phyloP scores from a whole-genome alignment of 1,140 invertebrate species.

The Samia ricini region DNA sequence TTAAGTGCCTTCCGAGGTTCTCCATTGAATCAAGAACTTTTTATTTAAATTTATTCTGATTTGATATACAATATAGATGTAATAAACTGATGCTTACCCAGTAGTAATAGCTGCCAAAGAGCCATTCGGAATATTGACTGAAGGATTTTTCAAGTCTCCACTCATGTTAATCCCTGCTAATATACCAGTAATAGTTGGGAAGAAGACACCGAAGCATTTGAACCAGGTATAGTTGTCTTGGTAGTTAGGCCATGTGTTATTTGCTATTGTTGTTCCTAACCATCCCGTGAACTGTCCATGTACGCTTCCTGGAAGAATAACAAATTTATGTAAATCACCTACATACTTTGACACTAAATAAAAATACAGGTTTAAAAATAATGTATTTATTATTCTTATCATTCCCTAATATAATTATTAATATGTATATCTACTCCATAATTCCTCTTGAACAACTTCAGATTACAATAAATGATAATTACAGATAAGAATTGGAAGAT shows the following conservation, averaged over 20 bases:
- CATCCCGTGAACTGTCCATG: conserved; percentile 89
- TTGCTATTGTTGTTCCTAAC: conserved; percentile 85
- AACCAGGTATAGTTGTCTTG: conserved; percentile 91
- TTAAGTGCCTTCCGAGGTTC: too few species aligned
- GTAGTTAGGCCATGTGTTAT: conserved; percentile 92
- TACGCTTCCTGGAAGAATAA: conserved; percentile 12
- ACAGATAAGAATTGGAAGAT: too few species aligned
- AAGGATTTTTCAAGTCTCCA: conserved; percentile 94
- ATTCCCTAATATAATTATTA: too few species aligned
- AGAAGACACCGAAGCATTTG: conserved; percentile 96
- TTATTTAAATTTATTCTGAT: too few species aligned
- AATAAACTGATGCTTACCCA: conserved; percentile 77
- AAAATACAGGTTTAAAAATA: too few species aligned
- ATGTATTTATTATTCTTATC: too few species aligned
- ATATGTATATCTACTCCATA: too few species aligned
- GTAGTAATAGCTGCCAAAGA: conserved; percentile 93
- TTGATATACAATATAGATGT: too few species aligned
- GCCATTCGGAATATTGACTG: conserved; percentile 95
- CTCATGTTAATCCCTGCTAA: conserved; percentile 99
- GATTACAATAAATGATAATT: too few species aligned
- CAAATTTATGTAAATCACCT: neutral
- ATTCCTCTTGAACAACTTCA: too few species aligned
- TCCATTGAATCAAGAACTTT: too few species aligned
- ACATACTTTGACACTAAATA: neutral
- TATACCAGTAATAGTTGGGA: conserved; percentile 95